These are phyloP conservation scores for Astyanax mexicanus DNA, from an alignment of 2,797 vertebrate species.

Conservation along the genomic window DNA sequence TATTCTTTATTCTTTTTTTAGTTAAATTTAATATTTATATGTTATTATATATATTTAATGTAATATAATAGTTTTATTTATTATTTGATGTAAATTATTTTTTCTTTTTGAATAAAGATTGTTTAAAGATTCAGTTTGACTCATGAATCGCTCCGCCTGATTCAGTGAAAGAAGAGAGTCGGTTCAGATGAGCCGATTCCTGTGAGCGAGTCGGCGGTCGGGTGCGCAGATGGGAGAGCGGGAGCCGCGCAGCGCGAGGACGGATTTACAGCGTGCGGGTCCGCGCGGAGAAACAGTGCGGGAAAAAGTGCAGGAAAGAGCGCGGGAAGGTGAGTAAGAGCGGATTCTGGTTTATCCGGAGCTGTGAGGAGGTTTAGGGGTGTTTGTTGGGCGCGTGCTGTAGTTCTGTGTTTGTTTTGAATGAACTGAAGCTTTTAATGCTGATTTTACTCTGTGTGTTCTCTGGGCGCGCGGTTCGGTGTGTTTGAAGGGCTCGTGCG, in stretches of 20 bases:
- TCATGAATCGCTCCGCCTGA: neutral
- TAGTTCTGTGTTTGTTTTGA: neutral
- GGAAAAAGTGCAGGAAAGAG: slow-evolving; percentile 15
- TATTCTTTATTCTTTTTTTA: no score
- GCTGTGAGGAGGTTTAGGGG: no score
- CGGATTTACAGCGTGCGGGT: neutral
- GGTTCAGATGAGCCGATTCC: neutral
- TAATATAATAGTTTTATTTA: no score
- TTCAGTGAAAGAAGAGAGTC: neutral
- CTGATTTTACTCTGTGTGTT: no score
- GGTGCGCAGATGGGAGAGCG: slow-evolving; percentile 14
- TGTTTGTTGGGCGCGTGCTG: neutral
- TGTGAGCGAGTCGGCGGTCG: neutral
- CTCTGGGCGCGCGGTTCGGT: no score
- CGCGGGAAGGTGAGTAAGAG: slow-evolving; percentile 25
- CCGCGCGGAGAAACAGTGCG: neutral
- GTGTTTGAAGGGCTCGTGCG: no score
- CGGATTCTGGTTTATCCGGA: no score
- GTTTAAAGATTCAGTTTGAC: neutral
- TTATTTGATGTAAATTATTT: no score
- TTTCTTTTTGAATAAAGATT: no score
- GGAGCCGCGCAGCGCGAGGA: neutral
- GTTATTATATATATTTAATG: no score
- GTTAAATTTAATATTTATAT: no score
- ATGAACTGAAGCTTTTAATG: no score